Percentiles rank a stretch among this genome's conserved stretches.
Evolutionary conservation across 2,888 invertebrate species (phyloP).

Genomic region (Hyposoter dolosus): DNA sequence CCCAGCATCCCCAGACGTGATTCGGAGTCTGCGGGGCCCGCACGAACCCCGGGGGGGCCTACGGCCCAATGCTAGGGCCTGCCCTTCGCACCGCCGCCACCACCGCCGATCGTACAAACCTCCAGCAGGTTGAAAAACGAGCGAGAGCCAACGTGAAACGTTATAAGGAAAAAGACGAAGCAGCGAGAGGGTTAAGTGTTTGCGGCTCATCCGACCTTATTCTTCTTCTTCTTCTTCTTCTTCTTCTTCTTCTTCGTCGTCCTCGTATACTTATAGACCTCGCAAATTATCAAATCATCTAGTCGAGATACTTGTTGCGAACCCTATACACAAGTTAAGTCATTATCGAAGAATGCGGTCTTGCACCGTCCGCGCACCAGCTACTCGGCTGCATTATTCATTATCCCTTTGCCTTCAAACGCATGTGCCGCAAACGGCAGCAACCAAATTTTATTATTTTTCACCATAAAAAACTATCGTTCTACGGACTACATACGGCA

Average conservation of each 20-base stretch:
- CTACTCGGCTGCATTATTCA: conserved; percentile 68
- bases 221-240: too few species aligned
- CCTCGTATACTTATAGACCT: conserved; percentile 19
- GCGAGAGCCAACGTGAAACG: conserved; percentile 47
- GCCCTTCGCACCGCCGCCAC: conserved; percentile 72
- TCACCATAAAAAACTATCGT: background rate
- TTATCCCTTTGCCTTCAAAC: conserved; percentile 75
- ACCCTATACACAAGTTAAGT: conserved; percentile 76
- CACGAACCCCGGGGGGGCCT: conserved; percentile 73
- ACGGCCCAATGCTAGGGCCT: conserved; percentile 73
- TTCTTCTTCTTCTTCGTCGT: background rate
- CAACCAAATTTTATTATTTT: conserved; percentile 28
- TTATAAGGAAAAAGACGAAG: conserved; percentile 12
- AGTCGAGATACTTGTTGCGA: conserved; percentile 74
- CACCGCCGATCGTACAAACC: conserved; percentile 57
- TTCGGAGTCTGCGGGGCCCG: conserved; percentile 60
- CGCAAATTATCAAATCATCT: conserved; percentile 78
- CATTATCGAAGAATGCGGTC: conserved; percentile 80
- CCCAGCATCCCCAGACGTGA: conserved; percentile 54
- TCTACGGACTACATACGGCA: background rate
- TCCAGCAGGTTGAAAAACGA: conserved; percentile 40
- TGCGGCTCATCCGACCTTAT: conserved; percentile 23
- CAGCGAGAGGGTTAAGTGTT: conserved; percentile 26
- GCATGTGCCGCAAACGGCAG: conserved; percentile 29
- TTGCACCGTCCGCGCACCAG: conserved; percentile 54